phyloP scores from a whole-genome alignment of 2,113 vertebrate genomes.

The Megaleporinus macrocephalus region DNA sequence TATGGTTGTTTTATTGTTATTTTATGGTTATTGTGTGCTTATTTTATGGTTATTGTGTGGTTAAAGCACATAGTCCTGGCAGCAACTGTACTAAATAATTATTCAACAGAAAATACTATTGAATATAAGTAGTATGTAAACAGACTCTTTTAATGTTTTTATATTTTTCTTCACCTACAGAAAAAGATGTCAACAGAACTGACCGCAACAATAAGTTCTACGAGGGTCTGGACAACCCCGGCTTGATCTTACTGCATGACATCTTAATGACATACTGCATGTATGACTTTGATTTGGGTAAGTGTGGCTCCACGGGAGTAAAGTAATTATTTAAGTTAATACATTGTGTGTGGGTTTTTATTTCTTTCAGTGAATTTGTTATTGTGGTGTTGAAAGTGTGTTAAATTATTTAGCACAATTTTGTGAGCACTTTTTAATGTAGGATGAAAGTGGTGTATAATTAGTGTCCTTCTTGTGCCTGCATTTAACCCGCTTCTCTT shows the following conservation, averaged over 20 bases:
- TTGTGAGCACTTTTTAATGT: constrained; percentile 17
- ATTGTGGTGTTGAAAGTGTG: not conserved
- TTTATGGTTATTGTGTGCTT: not conserved
- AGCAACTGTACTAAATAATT: no score
- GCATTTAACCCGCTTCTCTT: constrained; percentile 17
- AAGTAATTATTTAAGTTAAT: no score
- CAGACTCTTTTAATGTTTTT: not conserved
- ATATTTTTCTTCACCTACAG: constrained; percentile 67
- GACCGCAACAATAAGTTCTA: constrained; percentile 96
- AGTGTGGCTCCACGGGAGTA: constrained; percentile 60
- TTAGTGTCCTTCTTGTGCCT: constrained; percentile 15
- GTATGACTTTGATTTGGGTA: constrained; percentile 97
- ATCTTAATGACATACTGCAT: constrained; percentile 99
- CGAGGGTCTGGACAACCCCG: constrained; percentile 93
- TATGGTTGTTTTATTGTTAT: no score
- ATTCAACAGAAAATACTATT: no score
- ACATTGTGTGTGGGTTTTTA: not conserved
- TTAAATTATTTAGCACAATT: constrained; percentile 1
- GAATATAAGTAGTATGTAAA: no score
- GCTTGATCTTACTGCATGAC: constrained; percentile 92
- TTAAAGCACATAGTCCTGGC: no score
- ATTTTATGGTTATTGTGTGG: no score
- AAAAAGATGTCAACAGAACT: constrained; percentile 97
- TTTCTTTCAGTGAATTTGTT: not conserved
- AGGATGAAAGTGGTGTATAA: not conserved